Conservation (phyloP, 2,888 invertebrate species). For the Caenorhabditis sinica region DNA sequence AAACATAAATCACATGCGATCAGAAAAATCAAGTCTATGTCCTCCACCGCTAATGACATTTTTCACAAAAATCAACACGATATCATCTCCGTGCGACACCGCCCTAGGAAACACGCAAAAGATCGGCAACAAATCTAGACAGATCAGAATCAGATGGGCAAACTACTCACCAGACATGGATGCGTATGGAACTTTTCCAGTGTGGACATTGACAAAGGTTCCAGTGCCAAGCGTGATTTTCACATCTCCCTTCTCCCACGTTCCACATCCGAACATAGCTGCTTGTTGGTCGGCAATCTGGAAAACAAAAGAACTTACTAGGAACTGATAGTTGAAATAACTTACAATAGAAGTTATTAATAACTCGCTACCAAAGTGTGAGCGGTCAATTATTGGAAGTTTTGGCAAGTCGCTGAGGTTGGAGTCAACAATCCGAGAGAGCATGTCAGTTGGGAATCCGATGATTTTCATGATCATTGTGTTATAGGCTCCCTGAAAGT, state of each 20-base stretch:
- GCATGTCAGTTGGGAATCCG: slow-evolving; percentile 88
- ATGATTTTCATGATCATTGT: slow-evolving; percentile 88
- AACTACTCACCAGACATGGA: slow-evolving; percentile 88
- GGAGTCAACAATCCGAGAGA: slow-evolving; percentile 87
- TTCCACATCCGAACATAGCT: slow-evolving; percentile 92
- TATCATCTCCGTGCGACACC: slow-evolving; percentile 27
- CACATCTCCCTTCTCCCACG: slow-evolving; percentile 89
- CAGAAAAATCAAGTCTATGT: slow-evolving; percentile 9
- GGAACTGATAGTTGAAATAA: slow-evolving; percentile 58
- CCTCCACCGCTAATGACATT: background rate
- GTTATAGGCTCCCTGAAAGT: slow-evolving; percentile 90
- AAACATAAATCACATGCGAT: slow-evolving; percentile 47
- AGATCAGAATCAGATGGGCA: slow-evolving; percentile 10
- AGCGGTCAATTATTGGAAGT: slow-evolving; percentile 88
- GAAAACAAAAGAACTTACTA: slow-evolving; percentile 28
- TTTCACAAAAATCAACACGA: slow-evolving; percentile 17
- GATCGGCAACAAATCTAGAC: slow-evolving; percentile 37
- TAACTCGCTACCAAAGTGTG: slow-evolving; percentile 89
- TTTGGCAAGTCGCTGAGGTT: slow-evolving; percentile 86
- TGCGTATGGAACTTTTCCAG: slow-evolving; percentile 89
- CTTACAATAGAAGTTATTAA: slow-evolving; percentile 90
- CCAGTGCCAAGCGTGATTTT: slow-evolving; percentile 95
- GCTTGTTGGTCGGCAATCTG: slow-evolving; percentile 91
- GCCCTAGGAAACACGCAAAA: slow-evolving; percentile 3
- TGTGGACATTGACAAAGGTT: slow-evolving; percentile 92